Conservation (phyloP, 2,888 invertebrate species). For the Platerodrilus igneus region DNA sequence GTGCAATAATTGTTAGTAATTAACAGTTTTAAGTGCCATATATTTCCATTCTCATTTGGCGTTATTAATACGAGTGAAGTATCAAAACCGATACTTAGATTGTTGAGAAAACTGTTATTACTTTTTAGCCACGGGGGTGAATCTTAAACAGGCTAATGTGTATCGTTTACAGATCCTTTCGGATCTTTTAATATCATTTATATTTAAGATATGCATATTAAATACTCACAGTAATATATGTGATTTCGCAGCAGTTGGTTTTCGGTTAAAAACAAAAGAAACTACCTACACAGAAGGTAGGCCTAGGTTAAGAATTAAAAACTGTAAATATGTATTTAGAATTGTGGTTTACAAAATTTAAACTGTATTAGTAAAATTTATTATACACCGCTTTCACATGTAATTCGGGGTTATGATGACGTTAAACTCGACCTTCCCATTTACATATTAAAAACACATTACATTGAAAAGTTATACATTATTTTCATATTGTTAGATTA, state of each 20-base stretch:
- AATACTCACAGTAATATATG: conserved; percentile 23
- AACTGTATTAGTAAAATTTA: no score
- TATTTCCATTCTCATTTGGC: conserved; percentile 18
- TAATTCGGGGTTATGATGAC: no score
- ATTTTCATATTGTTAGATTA: no score
- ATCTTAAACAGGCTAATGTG: conserved; percentile 22
- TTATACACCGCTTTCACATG: no score
- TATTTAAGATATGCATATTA: conserved; percentile 27
- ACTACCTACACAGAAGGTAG: conserved; percentile 32
- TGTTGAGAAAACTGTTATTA: conserved; percentile 20
- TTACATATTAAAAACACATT: no score
- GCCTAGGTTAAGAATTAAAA: no score
- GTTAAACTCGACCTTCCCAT: no score
- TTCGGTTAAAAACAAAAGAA: conserved; percentile 27
- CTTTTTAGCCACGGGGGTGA: conserved; percentile 20
- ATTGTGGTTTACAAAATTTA: no score
- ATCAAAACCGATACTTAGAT: conserved; percentile 22
- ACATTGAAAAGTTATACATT: no score
- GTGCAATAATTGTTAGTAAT: no score
- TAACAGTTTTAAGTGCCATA: conserved; percentile 18
- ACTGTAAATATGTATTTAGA: no score
- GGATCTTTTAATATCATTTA: conserved; percentile 24
- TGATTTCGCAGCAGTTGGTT: conserved; percentile 24
- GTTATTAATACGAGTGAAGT: conserved; percentile 20
- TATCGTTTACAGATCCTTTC: conserved; percentile 21